Percentiles rank a stretch among this genome's conserved stretches.
Conservation (phyloP, 2,113 vertebrate species). For the Microtus ochrogaster region DNA sequence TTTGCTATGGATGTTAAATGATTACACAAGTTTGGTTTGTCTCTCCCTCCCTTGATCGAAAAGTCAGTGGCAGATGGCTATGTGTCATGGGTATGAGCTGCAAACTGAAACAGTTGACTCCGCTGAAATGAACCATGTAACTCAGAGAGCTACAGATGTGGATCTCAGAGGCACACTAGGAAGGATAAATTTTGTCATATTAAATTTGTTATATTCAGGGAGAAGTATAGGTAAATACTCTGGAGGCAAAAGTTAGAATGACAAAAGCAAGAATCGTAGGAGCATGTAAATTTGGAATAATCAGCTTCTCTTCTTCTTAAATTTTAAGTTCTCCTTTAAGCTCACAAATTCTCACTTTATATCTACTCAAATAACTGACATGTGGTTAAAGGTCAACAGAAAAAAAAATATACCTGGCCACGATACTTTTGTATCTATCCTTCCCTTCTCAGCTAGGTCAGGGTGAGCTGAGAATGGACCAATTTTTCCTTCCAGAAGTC, state of each 20-base stretch:
- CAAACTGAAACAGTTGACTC: neutral
- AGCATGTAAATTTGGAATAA: neutral
- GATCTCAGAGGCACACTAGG: neutral
- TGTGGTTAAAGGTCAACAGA: slow-evolving; percentile 19
- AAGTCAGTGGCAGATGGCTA: neutral
- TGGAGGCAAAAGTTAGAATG: neutral
- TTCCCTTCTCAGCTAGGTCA: neutral
- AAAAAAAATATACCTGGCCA: neutral
- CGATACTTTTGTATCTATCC: neutral
- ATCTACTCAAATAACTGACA: neutral
- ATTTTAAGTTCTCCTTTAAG: slow-evolving; percentile 15
- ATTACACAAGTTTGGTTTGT: neutral
- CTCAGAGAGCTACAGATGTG: neutral
- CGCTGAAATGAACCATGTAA: neutral
- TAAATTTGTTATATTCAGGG: neutral
- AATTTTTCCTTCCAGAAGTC: neutral
- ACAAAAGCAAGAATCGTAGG: neutral
- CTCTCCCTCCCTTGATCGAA: neutral
- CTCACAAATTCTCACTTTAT: slow-evolving; percentile 12
- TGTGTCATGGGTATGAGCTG: neutral
- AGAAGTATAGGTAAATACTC: neutral
- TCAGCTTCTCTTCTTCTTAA: neutral
- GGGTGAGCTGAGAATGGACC: neutral
- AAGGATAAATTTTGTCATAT: neutral
- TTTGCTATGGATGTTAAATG: neutral